These are phyloP conservation scores for Scolopax bukidnonensis DNA, from an alignment of 2,797 vertebrate species.

Conservation along the genomic window DNA sequence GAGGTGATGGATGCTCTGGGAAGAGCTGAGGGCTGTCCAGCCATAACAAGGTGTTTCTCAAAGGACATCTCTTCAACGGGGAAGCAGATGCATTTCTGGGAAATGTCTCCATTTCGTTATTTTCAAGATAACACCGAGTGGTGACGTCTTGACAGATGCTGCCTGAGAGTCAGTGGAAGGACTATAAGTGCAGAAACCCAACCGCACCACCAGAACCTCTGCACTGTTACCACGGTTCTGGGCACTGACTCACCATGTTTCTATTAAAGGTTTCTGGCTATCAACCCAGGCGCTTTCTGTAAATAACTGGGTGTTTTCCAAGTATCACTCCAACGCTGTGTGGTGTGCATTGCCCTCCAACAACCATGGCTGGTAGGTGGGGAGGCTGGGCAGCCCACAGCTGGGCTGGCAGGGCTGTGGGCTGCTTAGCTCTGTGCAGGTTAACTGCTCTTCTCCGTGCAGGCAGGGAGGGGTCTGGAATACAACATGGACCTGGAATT, in stretches of 20 bases:
- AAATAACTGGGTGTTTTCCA: neutral
- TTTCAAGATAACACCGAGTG: neutral
- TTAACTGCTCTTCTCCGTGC: neutral
- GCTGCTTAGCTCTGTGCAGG: neutral
- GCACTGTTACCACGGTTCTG: fast-evolving
- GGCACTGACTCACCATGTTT: neutral
- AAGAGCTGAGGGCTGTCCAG: neutral
- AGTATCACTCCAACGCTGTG: fast-evolving
- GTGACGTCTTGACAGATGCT: neutral
- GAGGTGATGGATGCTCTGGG: neutral
- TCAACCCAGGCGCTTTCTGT: neutral
- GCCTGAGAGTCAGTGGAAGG: neutral
- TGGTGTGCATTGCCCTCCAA: neutral
- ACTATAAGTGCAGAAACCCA: neutral
- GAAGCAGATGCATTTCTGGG: neutral
- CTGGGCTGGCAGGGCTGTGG: neutral
- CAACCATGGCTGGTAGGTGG: neutral
- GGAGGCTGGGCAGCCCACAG: neutral
- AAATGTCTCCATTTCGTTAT: neutral
- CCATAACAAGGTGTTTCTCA: neutral
- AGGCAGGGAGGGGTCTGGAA: neutral
- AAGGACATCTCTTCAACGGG: neutral
- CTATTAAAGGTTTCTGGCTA: neutral
- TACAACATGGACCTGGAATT: neutral
- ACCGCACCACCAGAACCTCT: neutral